Base-by-base conservation (phyloP, 2,113 vertebrate genomes). In the Chauna torquata region DNA sequence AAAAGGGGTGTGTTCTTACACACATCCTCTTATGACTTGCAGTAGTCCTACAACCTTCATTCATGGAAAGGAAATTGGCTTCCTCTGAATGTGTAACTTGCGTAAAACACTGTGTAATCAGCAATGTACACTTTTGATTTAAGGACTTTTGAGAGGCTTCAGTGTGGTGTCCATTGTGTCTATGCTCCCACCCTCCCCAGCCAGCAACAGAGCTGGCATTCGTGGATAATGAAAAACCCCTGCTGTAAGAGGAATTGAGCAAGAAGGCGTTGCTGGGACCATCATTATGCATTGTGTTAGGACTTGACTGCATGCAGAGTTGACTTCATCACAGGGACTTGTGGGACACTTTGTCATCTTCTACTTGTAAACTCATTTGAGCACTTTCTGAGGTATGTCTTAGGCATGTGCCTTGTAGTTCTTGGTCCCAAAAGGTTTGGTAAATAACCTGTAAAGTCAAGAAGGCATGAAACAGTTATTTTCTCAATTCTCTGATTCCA, bases 101-200 rank as follows among this genome's bases (percentile, higher is more conserved):
- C 23, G 17, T 80, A 34, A 74, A 83, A 49, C 11, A 5, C 28
- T 57, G 1, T 8, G 10, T 27, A 61, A 27, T 34, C 59, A 77
- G n/a, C 1, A 2, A 12, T 3, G 10, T 16, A 17, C 28, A 24
- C 12, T 59, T 34, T 9, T 66, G 34, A 30, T 17, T 61, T 44
- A 11, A 0, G 8, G 42, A 25, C 1, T 2, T 88, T 58, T 65
- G 16, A 44, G 62, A 38, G 5, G 12, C 34, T 65, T 72, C 17
- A 3, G 3, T 27, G 15, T 65, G 50, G 8, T 27, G 16, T 16
- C 34, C 1, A 0, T 32, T 4, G 0, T 44, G 17, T 6, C 34
- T 52, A 27, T 58, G 24, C 27, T 13, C 50, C 25, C 50, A 25
- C 50, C 50, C 14, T 12, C 25, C 50, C 24, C 30, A 17, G 32